A percentile compares a stretch with the other conserved stretches of the same genome.
These are phyloP conservation scores for Malacoctenus gilli DNA, from an alignment of 2,797 vertebrate genomes.

Conservation along the genomic window DNA sequence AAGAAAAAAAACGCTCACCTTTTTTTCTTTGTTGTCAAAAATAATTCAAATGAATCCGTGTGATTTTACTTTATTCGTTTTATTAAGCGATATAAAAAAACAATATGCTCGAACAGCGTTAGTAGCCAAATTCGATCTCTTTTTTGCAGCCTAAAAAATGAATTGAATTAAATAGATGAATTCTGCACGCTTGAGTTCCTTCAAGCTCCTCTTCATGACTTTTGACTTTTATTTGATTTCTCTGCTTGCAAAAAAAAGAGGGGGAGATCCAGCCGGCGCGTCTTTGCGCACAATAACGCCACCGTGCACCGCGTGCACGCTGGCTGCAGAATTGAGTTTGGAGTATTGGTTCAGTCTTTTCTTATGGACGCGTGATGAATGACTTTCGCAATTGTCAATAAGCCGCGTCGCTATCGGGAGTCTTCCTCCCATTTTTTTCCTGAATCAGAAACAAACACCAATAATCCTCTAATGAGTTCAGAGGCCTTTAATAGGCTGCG, in stretches of 20 bases:
- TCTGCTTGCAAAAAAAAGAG: background rate
- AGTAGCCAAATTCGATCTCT: background rate
- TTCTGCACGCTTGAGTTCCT: background rate
- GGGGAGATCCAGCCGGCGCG: conserved; percentile 1
- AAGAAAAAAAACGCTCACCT: background rate
- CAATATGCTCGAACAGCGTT: no score
- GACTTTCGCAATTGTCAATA: conserved; percentile 33
- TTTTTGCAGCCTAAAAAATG: background rate
- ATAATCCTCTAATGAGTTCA: conserved; percentile 78
- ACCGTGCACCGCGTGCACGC: conserved; percentile 1
- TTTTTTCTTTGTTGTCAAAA: background rate
- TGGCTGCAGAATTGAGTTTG: conserved; percentile 31
- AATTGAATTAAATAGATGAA: background rate
- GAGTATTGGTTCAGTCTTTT: conserved; percentile 16
- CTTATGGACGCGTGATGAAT: conserved; percentile 30
- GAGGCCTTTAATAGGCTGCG: conserved; percentile 74
- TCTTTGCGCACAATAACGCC: conserved; percentile 15
- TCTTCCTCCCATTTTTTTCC: conserved; percentile 58
- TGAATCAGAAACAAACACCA: conserved; percentile 74
- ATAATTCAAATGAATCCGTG: background rate
- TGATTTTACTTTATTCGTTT: background rate
- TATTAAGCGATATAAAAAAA: background rate
- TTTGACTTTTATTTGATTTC: conserved; percentile 42
- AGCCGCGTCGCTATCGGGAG: conserved; percentile 29
- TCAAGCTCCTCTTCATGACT: background rate